phyloP scores from a whole-genome alignment of 2,797 vertebrate species.

The Tenualosa thibaudeaui region DNA sequence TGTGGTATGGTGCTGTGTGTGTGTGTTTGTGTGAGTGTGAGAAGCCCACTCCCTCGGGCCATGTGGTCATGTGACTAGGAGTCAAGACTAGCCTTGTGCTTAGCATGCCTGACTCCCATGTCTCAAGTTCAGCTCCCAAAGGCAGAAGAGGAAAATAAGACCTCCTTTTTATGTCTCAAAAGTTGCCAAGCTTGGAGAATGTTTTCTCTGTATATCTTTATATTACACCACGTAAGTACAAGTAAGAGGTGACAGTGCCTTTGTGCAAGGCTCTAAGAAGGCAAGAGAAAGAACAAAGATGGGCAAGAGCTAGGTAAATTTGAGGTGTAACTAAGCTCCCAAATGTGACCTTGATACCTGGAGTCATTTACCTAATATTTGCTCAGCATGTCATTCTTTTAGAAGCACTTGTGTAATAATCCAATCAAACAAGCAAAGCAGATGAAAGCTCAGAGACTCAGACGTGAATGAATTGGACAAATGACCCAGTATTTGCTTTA shows the following conservation, averaged over 20 bases:
- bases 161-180: background rate
- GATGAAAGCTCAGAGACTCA: background rate
- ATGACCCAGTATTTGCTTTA: background rate
- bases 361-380: background rate
- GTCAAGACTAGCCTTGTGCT: background rate
- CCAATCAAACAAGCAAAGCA: background rate
- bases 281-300: background rate
- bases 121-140: background rate
- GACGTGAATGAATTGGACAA: background rate
- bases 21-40: background rate
- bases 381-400: background rate
- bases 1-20: background rate
- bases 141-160: background rate
- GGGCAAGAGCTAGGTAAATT: background rate
- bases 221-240: background rate
- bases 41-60: background rate
- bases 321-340: background rate
- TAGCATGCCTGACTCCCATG: conserved; percentile 7
- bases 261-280: background rate
- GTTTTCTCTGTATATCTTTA: background rate
- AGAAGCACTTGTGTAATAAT: background rate
- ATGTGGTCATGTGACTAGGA: background rate
- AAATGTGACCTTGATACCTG: background rate
- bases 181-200: background rate
- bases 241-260: background rate